These are phyloP conservation scores for Dynastes grantii DNA, from an alignment of 2,888 invertebrate genomes.

Conservation along the genomic window DNA sequence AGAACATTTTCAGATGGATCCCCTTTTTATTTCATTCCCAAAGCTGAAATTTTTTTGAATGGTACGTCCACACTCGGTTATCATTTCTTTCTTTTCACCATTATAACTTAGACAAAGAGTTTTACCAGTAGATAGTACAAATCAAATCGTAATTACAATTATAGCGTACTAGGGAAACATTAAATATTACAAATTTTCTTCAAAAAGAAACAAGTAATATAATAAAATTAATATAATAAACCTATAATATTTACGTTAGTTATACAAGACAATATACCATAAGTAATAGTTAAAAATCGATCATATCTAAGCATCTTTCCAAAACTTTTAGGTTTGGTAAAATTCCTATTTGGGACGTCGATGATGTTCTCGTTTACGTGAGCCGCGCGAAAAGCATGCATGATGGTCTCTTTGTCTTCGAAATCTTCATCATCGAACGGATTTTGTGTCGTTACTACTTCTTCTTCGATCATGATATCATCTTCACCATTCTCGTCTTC, in stretches of 20 bases:
- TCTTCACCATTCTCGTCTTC: constrained; percentile 47
- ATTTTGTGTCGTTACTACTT: constrained; percentile 1
- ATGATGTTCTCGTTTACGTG: constrained; percentile 26
- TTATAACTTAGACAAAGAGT: no score
- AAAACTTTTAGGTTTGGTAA: neutral
- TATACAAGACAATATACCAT: neutral
- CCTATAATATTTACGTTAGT: neutral
- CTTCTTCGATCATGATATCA: constrained; percentile 54
- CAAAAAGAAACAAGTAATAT: neutral
- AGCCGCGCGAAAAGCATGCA: constrained; percentile 18
- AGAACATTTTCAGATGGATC: no score
- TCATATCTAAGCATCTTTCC: neutral
- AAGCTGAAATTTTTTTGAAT: no score
- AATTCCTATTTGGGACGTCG: constrained; percentile 25
- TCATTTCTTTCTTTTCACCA: no score
- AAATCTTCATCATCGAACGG: neutral
- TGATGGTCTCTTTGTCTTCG: constrained; percentile 1
- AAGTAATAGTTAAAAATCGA: neutral
- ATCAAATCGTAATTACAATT: no score
- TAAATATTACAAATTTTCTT: no score
- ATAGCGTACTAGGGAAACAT: no score
- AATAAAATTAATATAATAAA: constrained; percentile 10
- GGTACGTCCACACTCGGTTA: no score
- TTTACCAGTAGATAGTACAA: no score
- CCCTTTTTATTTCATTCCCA: no score